Evolutionary conservation across 2,113 vertebrate species (phyloP), one percentile per base, ranked within the genome.

Genomic region (Trogon melanurus): DNA sequence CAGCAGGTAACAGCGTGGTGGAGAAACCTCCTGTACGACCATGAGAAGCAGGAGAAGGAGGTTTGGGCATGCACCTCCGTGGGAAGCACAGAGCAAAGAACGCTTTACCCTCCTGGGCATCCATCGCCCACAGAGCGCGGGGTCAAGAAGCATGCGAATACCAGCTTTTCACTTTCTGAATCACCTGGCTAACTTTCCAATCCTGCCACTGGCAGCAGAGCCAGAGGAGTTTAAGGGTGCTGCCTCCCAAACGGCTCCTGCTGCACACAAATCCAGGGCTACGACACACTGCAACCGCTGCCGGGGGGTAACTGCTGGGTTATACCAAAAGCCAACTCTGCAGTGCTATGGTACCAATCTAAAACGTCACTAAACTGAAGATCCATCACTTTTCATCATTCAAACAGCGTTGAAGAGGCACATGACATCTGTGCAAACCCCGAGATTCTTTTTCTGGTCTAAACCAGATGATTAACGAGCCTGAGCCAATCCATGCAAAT

Each of bases 261-360:
- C 51, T 4, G 36, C 9, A 12, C 53, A 4, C 56, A 48, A 27
- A 11, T 1, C 67, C 56, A 8, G 34, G 5, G 2, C 13, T 1
- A 14, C 0, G 54, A 74, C 36, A 30, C 36, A 53, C 58, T 18
- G 13, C 66, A 27, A 5, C 51, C 3, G 1, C 90, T 51, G 71
- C 79, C 86, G 0, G 26, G 23, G 81, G 62, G 22, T 6, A 4
- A 13, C 88, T 20, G 58, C 85, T 20, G 83, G 34, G 61, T 32
- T 18, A 0, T 2, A 48, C 30, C 44, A 30, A 48, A 51, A 60
- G 11, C 41, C 0, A 25, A 34, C 47, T 1, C 41, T 2, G 47
- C 61, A 12, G 13, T 4, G 11, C 44, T 4, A 5, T 4, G 57
- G 53, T 3, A 69, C 38, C 41, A 11, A 61, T 27, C 70, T 25